Conservation (phyloP, 2,888 invertebrate species). For the Tachystola acroxantha region DNA sequence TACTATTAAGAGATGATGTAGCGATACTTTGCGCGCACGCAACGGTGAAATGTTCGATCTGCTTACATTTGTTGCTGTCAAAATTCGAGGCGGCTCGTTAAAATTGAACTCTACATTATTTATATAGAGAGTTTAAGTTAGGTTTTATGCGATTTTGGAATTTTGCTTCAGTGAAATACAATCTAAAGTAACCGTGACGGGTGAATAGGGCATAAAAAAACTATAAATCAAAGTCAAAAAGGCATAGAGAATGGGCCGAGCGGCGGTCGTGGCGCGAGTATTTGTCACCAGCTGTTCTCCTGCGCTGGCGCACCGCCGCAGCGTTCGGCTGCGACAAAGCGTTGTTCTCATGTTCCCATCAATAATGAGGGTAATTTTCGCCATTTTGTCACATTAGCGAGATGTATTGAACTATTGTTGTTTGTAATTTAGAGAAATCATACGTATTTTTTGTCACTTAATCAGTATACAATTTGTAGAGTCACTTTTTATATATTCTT, state of each 20-base stretch:
- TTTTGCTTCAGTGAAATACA: constrained; percentile 41
- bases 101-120: constrained; percentile 25
- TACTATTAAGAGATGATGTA: constrained; percentile 75
- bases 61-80: constrained; percentile 32
- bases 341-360: constrained; percentile 62
- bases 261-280: constrained; percentile 44
- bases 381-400: constrained; percentile 72
- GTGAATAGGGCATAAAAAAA: constrained; percentile 76
- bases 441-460: constrained; percentile 26
- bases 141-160: constrained; percentile 8
- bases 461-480: too few relatives aligned
- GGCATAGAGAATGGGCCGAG: constrained; percentile 72
- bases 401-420: constrained; percentile 66
- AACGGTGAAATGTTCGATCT: constrained; percentile 48
- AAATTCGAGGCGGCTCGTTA: constrained; percentile 8
- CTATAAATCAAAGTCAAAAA: constrained; percentile 79
- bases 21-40: constrained; percentile 69
- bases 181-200: constrained; percentile 68
- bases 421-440: constrained; percentile 42
- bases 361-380: constrained; percentile 76
- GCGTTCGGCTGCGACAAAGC: constrained; percentile 35
- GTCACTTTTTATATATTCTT: too few relatives aligned
- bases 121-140: constrained; percentile 18
- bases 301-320: constrained; percentile 27
- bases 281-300: constrained; percentile 68